Conservation (phyloP, 2,888 invertebrate genomes). For the Hipparchia sbordonii region DNA sequence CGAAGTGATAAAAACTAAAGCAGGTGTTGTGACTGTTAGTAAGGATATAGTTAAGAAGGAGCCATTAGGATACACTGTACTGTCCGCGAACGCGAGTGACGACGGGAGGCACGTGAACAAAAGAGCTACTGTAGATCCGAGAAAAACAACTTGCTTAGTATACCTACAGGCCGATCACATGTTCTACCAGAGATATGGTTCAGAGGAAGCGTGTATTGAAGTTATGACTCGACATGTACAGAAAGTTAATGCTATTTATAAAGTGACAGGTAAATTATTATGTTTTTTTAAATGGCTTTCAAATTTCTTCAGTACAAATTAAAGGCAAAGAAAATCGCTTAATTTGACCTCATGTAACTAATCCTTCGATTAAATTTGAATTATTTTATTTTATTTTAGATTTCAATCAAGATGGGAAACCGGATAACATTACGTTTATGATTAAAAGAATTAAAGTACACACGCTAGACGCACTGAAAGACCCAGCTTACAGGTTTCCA, state of each 20-base stretch:
- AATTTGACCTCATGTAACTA: constrained; percentile 12
- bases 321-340: neutral
- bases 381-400: constrained; percentile 79
- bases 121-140: constrained; percentile 89
- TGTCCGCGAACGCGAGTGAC: constrained; percentile 76
- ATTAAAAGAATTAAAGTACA: constrained; percentile 98
- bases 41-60: constrained; percentile 85
- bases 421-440: constrained; percentile 97
- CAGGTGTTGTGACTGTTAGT: constrained; percentile 85
- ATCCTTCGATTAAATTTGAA: constrained; percentile 7
- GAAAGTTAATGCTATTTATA: constrained; percentile 94
- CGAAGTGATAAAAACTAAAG: constrained; percentile 86
- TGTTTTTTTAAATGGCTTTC: neutral
- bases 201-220: constrained; percentile 97
- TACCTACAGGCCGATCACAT: constrained; percentile 98
- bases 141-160: constrained; percentile 96
- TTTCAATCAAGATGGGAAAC: constrained; percentile 95
- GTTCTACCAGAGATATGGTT: constrained; percentile 96
- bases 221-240: constrained; percentile 97
- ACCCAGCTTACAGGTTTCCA: constrained; percentile 94
- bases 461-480: constrained; percentile 91
- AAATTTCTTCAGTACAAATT: neutral
- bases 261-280: constrained; percentile 87
- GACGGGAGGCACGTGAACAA: constrained; percentile 85
- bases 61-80: constrained; percentile 74